A percentile compares a stretch with the other conserved stretches of the same genome.
These are phyloP conservation scores for Peromyscus eremicus DNA, from an alignment of 2,797 vertebrate genomes.

Conservation along the genomic window DNA sequence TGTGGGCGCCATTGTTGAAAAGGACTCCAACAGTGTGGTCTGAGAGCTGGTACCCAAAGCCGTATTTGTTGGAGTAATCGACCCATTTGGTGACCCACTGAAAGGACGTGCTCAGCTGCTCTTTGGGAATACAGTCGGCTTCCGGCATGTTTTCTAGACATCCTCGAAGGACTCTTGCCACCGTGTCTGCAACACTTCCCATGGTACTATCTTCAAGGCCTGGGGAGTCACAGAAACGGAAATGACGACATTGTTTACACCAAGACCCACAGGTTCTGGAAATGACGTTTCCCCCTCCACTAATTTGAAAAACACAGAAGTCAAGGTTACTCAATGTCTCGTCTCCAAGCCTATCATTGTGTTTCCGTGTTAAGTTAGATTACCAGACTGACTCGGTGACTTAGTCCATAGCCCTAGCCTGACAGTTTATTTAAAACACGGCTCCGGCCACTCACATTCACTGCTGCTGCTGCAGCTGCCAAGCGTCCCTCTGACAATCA, in stretches of 20 bases:
- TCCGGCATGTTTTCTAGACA: slow-evolving; percentile 98
- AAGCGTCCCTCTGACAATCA: slow-evolving; percentile 98
- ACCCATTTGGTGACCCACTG: slow-evolving; percentile 99
- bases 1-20: slow-evolving; percentile 99
- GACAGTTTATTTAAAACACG: neutral
- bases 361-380: neutral
- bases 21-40: slow-evolving; percentile 98
- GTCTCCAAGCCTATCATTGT: neutral
- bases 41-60: slow-evolving; percentile 99
- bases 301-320: neutral
- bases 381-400: neutral
- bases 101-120: slow-evolving; percentile 92
- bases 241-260: neutral
- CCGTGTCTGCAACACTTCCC: slow-evolving; percentile 95
- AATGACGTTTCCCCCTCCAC: neutral
- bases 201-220: slow-evolving; percentile 97
- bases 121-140: slow-evolving; percentile 93
- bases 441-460: slow-evolving; percentile 93
- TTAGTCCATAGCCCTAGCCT: neutral
- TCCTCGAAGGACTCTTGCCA: slow-evolving; percentile 95
- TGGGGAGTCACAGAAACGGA: slow-evolving; percentile 80
- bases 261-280: neutral
- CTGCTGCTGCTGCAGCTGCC: slow-evolving; percentile 99
- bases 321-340: neutral
- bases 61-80: slow-evolving; percentile 99